Evolutionary conservation across 2,113 vertebrate species (phyloP), one percentile per base, ranked within the genome.

Genomic region (Shinisaurus crocodilurus): DNA sequence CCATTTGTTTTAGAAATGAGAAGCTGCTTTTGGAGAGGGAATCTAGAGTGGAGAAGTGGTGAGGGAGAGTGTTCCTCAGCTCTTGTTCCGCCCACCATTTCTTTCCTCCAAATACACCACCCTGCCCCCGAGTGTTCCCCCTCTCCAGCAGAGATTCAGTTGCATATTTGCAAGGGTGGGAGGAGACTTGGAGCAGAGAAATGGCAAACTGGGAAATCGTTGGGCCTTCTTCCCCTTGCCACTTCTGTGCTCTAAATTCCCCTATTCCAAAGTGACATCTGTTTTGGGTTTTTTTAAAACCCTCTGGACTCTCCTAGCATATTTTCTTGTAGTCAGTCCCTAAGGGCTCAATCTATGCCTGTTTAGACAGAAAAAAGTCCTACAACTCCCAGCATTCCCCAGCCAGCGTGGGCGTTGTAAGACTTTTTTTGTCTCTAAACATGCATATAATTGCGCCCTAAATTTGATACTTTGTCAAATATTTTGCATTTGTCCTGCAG

Each of bases 11-110:
- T 16, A n/a, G 72, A 32, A 84, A 70, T 88, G 1, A 92, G 89
- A 85, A 80, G 92, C 25, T 80, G 90, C 83, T 86, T 90, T n/a
- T n/a, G 23, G 69, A 40, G 45, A 40, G 65, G n/a, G 72, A 67
- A 40, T 83, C 27, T 60, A 40, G 79, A 34, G 45, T 69, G 34
- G 81, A 50, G 37, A 63, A 75, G 2, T 29, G 10, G n/a, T 10
- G 23, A 32, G 5, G n/a, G 27, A 40, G 45, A 86, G n/a, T 50
- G 34, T 7, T 12, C 10, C 70, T 57, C 37, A 65, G 27, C 23
- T 37, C 18, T 67, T 86, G 1, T 0, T 25, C 23, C 10, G 9
- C 67, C n/a, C 25, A 37, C 12, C 48, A 57, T 54, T 76, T 43
- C 85, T 76, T 72, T 37, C 70, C 29, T 8, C 15, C 65, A 45